phyloP scores from a whole-genome alignment of 2,888 invertebrate genomes.

The Diplazon laetatorius region DNA sequence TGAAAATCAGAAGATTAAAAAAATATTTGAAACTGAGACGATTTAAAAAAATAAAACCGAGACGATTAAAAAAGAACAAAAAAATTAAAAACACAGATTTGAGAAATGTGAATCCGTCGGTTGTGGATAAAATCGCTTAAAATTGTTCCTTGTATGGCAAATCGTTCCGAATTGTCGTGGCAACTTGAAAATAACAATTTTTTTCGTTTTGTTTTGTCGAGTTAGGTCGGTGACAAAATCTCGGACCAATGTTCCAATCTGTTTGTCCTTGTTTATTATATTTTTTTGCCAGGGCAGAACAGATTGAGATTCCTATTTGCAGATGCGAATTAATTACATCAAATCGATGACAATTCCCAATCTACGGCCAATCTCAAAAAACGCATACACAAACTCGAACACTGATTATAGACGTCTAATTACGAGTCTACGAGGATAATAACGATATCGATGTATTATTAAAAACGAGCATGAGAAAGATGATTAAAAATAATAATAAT shows the following conservation, averaged over 20 bases:
- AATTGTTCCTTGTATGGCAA: background rate
- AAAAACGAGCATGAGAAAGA: too few relatives aligned
- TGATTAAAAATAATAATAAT: too few relatives aligned
- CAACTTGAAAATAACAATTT: too few relatives aligned
- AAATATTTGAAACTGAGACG: too few relatives aligned
- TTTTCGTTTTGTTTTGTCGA: too few relatives aligned
- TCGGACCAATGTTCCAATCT: too few relatives aligned
- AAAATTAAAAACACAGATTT: background rate
- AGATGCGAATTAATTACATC: background rate
- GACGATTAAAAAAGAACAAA: background rate
- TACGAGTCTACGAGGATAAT: slow-evolving; percentile 55
- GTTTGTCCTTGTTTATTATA: too few relatives aligned
- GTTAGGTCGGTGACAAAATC: too few relatives aligned
- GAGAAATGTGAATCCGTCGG: background rate
- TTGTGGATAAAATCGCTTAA: too few relatives aligned
- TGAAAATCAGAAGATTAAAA: too few relatives aligned
- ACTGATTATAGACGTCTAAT: slow-evolving; percentile 61
- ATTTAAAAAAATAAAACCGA: background rate
- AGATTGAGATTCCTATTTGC: background rate
- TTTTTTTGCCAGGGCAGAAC: too few relatives aligned
- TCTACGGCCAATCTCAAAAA: slow-evolving; percentile 43
- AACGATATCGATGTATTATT: slow-evolving; percentile 61
- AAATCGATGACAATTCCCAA: slow-evolving; percentile 28
- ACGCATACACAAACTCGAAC: slow-evolving; percentile 62
- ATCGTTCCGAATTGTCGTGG: too few relatives aligned